Base-by-base conservation (phyloP, 2,888 invertebrate species). In the Andrena bucephala region DNA sequence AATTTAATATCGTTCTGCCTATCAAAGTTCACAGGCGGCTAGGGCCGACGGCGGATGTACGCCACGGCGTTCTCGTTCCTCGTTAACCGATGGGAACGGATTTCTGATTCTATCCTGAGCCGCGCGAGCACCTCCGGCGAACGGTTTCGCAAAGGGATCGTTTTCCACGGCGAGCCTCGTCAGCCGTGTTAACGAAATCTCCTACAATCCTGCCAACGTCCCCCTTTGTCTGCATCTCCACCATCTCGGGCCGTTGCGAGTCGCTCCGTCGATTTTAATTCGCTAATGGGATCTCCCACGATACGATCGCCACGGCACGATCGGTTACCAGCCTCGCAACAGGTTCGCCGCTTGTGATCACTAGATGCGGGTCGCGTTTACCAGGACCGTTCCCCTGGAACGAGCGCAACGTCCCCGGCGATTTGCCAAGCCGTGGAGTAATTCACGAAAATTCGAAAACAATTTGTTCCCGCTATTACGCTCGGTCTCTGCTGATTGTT, bases 31-130 rank as follows among this genome's bases (percentile, higher is more conserved):
- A 76, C 60, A 75, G 48, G 52, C 27, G 65, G 36, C 27, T 36
- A 50, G 3, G 62, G 62, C 62, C 42, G 10, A 59, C 31, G 48
- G 54, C 77, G 80, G 71, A 81, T 71, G 75, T 54, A 68, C 68
- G 62, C 42, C 50, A 29, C 50, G 27, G 50, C 57, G 63, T 48
- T 62, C 73, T 29, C 33, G 77, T 77, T 66, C 31, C 85, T 81
- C 31, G 72, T 81, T 85, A 86, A 77, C 82, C 86, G 78, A 88
- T 84, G 88, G 84, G 81, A 86, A 81, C 42, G 67, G 81, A 88
- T 88, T 74, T 75, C 81, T 62, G 87, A 87, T 84, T 77, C 71
- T 81, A 71, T 81, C 73, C 78, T 36, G 52, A 4, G 57, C 16
- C 50, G 60, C 20, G 42, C 31, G 65, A 79, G 57, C 67, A 81